Evolutionary conservation across 2,797 vertebrate species (phyloP), one percentile per base, ranked within the genome.

Genomic region (Tokudaia muenninki): DNA sequence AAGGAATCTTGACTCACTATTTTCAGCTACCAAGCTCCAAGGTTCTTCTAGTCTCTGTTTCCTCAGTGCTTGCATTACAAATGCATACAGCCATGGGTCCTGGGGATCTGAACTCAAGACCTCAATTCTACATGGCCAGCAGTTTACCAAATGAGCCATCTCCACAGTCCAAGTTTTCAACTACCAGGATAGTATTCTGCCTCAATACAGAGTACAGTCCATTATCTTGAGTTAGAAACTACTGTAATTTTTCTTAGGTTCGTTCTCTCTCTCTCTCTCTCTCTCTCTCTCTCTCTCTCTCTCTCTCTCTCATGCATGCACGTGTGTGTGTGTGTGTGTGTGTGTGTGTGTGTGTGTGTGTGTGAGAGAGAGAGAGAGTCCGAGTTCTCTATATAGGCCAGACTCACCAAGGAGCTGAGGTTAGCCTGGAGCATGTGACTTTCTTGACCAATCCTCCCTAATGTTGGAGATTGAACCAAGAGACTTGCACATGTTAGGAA

Each of bases 201-300:
- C 57, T 84, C 41, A 70, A 70, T n/a, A 70, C 65, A 77, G 72
- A 84, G 63, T 70, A 34, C 47, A 95, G 41, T 31, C 81, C 17
- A 55, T 37, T 92, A 84, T 61, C 70, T 92, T 96, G 41, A 87
- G 31, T 97, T 95, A 78, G 61, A 96, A 95, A 92, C 29, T 81
- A 80, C 67, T 14, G 78, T 79, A 10, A 19, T 67, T 67, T 79
- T 63, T 65, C 81, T 31, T 44, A n/a, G 14, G 14, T 57, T 31
- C 24, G 22, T 21, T 61, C 59, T 26, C 29, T 31, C 63, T 65
- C 63, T 65, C 29, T 11, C 57, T 59, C 57, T 6, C 19, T 59
- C 57, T 22, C 21, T 59, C 57, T 59, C 19, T 5, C 57, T 10
- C 59, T 61, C 59, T 24, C 2, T 8, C 41, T 41, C 41, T 41